These are phyloP conservation scores for Pristionchus pacificus DNA, from an alignment of 1,140 invertebrate genomes.

Conservation along the genomic window DNA sequence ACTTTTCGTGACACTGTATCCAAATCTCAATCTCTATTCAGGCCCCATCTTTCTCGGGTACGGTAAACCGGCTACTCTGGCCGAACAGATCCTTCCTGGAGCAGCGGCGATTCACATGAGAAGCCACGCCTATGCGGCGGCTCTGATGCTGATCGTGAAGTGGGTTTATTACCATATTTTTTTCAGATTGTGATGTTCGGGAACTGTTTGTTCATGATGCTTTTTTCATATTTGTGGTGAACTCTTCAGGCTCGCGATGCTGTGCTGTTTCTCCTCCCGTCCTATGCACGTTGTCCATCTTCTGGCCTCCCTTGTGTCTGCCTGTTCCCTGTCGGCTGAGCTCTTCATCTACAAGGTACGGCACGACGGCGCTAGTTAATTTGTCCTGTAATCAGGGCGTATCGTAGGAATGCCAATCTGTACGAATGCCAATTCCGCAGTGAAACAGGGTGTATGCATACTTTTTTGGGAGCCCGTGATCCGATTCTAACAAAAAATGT, in stretches of 20 bases:
- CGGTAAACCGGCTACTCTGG: background rate
- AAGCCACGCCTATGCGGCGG: background rate
- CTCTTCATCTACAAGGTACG: no score
- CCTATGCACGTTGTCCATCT: background rate
- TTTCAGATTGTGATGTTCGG: no score
- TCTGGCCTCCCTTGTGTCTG: background rate
- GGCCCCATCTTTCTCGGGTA: background rate
- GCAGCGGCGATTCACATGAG: background rate
- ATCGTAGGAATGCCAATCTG: no score
- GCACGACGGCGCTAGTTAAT: no score
- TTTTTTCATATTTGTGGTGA: background rate
- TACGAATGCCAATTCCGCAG: no score
- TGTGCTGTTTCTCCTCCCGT: background rate
- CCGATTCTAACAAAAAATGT: no score
- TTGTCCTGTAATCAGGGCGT: no score
- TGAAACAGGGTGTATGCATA: no score
- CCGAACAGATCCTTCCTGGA: background rate
- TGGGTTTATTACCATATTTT: no score
- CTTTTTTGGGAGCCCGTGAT: no score
- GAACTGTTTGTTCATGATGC: background rate
- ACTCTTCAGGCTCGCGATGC: background rate
- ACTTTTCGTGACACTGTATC: no score
- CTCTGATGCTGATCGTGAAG: background rate
- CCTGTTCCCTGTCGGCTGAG: no score
- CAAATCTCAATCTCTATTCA: background rate